These are phyloP conservation scores for Callimorpha dominula DNA, from an alignment of 2,888 invertebrate genomes.

Conservation along the genomic window DNA sequence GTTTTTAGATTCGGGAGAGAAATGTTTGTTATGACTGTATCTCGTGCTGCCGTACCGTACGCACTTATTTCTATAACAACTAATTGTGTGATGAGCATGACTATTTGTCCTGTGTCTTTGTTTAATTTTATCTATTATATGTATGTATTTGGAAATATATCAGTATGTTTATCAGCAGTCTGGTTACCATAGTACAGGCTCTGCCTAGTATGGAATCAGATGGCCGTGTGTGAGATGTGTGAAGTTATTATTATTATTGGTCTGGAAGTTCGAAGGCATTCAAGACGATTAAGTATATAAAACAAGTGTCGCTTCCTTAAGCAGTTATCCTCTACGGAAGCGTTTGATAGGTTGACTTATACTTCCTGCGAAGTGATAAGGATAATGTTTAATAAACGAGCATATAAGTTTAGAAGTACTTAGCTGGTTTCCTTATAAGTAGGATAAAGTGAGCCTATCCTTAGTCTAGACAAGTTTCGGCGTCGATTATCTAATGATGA, in stretches of 20 bases:
- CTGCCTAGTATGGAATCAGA: too few species aligned
- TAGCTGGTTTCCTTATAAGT: neutral
- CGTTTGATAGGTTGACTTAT: conserved; percentile 10
- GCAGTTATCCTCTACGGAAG: conserved; percentile 40
- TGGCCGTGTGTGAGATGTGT: too few species aligned
- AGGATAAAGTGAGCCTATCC: neutral
- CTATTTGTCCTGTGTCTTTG: too few species aligned
- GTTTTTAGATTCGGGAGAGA: too few species aligned
- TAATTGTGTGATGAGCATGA: too few species aligned
- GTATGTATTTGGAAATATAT: too few species aligned
- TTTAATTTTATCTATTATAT: too few species aligned
- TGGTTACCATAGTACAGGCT: too few species aligned
- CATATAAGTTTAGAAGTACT: neutral
- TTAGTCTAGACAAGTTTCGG: neutral
- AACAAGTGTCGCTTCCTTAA: conserved; percentile 17
- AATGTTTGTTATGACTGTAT: too few species aligned
- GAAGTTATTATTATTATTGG: neutral
- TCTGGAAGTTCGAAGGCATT: neutral
- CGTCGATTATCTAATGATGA: neutral
- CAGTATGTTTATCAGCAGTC: too few species aligned
- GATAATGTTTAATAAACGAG: conserved; percentile 20
- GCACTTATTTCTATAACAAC: too few species aligned
- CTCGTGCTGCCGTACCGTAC: too few species aligned
- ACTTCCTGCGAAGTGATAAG: conserved; percentile 18
- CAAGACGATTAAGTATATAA: conserved; percentile 10